A percentile compares a stretch with the other conserved stretches of the same genome.
phyloP scores from a whole-genome alignment of 2,797 vertebrate genomes.

The Falco peregrinus region DNA sequence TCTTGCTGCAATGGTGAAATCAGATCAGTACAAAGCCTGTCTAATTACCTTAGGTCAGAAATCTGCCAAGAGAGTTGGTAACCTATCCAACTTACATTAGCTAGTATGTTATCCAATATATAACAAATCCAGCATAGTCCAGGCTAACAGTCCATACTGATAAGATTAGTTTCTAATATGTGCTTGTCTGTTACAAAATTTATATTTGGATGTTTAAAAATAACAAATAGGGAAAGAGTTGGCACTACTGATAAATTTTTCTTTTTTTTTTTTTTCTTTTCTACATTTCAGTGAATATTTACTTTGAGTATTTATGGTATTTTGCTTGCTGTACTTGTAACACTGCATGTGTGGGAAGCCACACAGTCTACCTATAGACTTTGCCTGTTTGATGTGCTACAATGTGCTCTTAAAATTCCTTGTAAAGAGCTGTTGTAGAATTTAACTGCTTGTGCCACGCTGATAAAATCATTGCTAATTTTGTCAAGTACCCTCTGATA shows the following conservation, averaged over 20 bases:
- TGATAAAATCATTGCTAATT: background rate
- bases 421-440: background rate
- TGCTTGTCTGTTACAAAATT: background rate
- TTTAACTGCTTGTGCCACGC: background rate
- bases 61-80: background rate
- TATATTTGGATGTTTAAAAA: background rate
- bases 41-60: background rate
- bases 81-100: background rate
- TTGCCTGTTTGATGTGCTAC: background rate
- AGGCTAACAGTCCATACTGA: background rate
- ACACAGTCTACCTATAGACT: background rate
- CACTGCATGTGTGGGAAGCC: background rate
- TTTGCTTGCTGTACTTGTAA: background rate
- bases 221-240: background rate
- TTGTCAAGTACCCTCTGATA: background rate
- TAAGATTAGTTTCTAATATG: background rate
- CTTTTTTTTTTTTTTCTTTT: background rate
- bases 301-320: background rate
- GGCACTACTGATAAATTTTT: background rate
- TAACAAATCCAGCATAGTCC: background rate
- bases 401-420: background rate
- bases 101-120: background rate
- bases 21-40: background rate
- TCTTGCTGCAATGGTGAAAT: background rate
- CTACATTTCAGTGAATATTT: background rate